phyloP scores from a whole-genome alignment of 2,113 vertebrate genomes.

The Stictonetta naevosa region DNA sequence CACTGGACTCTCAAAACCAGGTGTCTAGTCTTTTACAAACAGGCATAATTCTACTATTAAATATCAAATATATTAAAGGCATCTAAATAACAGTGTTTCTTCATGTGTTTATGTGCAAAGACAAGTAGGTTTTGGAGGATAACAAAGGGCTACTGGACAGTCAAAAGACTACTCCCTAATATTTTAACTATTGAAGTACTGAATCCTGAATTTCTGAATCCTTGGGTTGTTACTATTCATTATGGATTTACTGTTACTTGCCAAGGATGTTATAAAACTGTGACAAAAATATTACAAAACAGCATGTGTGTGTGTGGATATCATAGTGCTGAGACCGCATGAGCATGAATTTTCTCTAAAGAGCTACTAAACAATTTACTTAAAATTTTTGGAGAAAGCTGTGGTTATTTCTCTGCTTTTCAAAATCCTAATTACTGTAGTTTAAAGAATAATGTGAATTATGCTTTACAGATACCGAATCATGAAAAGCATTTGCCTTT shows the following conservation, averaged over 20 bases:
- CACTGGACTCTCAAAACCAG: background rate
- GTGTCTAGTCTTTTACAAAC: background rate
- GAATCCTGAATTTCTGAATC: background rate
- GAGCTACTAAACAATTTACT: background rate
- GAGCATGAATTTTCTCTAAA: background rate
- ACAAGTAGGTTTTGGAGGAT: background rate
- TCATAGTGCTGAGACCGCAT: background rate
- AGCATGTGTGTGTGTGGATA: background rate
- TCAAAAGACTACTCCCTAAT: background rate
- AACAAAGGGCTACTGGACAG: background rate
- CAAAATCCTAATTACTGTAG: background rate
- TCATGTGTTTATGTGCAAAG: background rate
- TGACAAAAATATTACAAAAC: background rate
- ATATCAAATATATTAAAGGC: background rate
- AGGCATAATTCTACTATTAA: background rate
- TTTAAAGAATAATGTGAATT: background rate
- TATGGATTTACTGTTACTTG: background rate
- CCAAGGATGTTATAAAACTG: background rate
- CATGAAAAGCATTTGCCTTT: background rate
- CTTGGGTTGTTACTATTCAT: background rate
- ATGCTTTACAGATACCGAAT: background rate
- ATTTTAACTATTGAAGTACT: background rate
- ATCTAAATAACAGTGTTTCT: background rate
- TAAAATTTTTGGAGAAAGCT: background rate
- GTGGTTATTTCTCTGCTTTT: background rate